phyloP scores from a whole-genome alignment of 2,888 invertebrate species.

The Ormyrus pomaceus region DNA sequence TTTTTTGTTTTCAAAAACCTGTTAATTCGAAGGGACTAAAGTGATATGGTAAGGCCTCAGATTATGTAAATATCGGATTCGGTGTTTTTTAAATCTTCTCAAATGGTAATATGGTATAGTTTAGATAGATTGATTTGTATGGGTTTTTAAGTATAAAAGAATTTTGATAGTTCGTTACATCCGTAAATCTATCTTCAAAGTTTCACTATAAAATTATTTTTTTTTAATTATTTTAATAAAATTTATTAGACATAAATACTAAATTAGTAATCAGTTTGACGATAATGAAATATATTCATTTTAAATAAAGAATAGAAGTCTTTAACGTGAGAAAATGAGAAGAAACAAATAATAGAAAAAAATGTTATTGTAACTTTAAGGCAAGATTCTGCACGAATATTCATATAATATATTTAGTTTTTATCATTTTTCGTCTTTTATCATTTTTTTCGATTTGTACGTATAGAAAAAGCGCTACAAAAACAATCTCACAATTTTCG shows the following conservation, averaged over 20 bases:
- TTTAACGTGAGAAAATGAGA: too few species aligned
- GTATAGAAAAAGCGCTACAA: conserved; percentile 33
- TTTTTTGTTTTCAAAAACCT: conserved; percentile 55
- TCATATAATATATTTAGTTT: too few species aligned
- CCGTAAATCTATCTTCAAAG: background rate
- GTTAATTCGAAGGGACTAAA: conserved; percentile 28
- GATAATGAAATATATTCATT: too few species aligned
- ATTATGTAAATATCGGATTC: conserved; percentile 61
- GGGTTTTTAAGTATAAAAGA: conserved; percentile 14
- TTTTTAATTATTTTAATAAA: background rate
- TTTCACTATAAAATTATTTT: background rate
- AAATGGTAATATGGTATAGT: conserved; percentile 37
- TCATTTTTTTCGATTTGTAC: background rate
- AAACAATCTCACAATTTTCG: conserved; percentile 32
- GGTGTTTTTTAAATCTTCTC: conserved; percentile 10
- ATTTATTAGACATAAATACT: background rate
- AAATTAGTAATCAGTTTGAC: too few species aligned
- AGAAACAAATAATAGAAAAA: too few species aligned
- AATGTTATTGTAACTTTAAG: too few species aligned
- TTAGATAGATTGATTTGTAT: background rate
- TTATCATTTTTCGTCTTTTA: too few species aligned
- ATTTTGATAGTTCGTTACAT: conserved; percentile 15
- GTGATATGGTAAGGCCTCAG: conserved; percentile 67
- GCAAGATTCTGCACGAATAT: conserved; percentile 13
- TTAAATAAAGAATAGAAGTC: too few species aligned